Percentiles rank a stretch among this genome's conserved stretches.
phyloP scores from a whole-genome alignment of 2,888 invertebrate species.

The Sesamia inferens region DNA sequence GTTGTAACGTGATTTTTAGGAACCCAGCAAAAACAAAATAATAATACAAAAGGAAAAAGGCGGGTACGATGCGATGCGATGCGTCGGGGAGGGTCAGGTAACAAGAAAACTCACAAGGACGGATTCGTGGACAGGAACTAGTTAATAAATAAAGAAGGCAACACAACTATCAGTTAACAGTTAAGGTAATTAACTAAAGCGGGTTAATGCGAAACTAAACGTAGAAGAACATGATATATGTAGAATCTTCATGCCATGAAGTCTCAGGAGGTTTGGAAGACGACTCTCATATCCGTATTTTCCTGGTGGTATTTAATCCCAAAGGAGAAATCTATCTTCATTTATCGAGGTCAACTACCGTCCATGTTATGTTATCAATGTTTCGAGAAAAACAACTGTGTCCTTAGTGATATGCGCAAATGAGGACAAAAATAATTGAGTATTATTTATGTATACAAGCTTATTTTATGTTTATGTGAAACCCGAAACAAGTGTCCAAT shows the following conservation, averaged over 20 bases:
- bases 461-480: no score
- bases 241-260: slow-evolving; percentile 7
- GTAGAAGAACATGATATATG: slow-evolving; percentile 20
- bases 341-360: slow-evolving; percentile 31
- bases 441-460: no score
- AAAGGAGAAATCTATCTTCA: slow-evolving; percentile 50
- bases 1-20: background rate
- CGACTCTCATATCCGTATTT: slow-evolving; percentile 21
- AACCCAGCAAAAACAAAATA: background rate
- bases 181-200: slow-evolving; percentile 61
- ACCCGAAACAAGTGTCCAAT: no score
- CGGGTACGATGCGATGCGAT: background rate
- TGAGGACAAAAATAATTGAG: background rate
- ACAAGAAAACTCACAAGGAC: background rate
- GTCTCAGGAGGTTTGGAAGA: slow-evolving; percentile 6
- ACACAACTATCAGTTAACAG: slow-evolving; percentile 50
- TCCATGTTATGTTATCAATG: slow-evolving; percentile 20
- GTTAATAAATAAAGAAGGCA: slow-evolving; percentile 37
- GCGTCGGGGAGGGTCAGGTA: background rate
- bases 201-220: slow-evolving; percentile 52
- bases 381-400: slow-evolving; percentile 19
- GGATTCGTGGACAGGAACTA: background rate
- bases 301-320: slow-evolving; percentile 28
- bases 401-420: background rate
- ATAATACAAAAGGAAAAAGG: no score